Evolutionary conservation across 2,888 invertebrate genomes (phyloP), one percentile per base, ranked within the genome.

Genomic region (Caenorhabditis auriculariae): DNA sequence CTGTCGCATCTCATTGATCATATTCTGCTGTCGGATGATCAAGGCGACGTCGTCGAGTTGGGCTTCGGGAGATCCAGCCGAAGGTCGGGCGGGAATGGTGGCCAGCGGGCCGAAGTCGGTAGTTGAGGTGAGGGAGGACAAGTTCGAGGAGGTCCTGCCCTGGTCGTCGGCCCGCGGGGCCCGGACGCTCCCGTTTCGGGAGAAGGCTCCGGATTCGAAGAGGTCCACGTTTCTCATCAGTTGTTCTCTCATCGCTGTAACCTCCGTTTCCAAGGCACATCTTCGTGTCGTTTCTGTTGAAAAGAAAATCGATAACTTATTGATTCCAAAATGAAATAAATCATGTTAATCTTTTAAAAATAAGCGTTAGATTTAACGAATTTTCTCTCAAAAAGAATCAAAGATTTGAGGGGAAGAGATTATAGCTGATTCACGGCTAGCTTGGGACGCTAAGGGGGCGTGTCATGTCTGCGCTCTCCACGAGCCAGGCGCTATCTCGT

Each of bases 211-310:
- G 7, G 62, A 66, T 19, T 72, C 73, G 27, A 78, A 64, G 17
- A 78, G 60, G 53, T 68, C 67, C 17, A 74, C 78, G 26, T 78
- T 78, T 26, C 62, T 59, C 47, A 75, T 53, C 38, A 78, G 64
- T 42, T 78, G 78, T 26, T 75, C 75, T 21, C 72, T 44, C 77
- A 78, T 75, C 45, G 69, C 67, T 1, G 49, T 38, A 27, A 69
- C 47, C 49, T 74, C 70, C 7, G 54, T 41, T 39, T 77, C 76
- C 24, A 69, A 57, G 17, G 53, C 59, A 24, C 53, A n/a, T n/a
- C n/a, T 54, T 7, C 70, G 53, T n/a, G 49, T 54, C 17, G 51
- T 19, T 37, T 56, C 39, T 60, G 74, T 76, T 62, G 45, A 7
- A 65, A 57, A 4, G 15, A 46, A 21, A 29, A 46, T 27, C 5